phyloP scores from a whole-genome alignment of 2,113 vertebrate genomes.

The Otocyon megalotis region DNA sequence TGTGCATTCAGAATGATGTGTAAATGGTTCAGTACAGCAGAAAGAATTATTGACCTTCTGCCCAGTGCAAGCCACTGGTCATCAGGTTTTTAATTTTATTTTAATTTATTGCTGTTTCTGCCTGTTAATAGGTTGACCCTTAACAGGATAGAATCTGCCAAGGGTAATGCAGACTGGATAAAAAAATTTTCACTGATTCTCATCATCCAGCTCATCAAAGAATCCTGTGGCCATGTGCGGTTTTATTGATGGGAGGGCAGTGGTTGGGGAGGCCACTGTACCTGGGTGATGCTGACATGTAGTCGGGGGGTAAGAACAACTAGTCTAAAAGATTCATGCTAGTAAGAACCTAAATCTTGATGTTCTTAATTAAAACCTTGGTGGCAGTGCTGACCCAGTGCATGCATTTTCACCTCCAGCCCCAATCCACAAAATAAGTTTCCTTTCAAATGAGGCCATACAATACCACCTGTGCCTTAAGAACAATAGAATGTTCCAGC shows the following conservation, averaged over 20 bases:
- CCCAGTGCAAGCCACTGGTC: not conserved
- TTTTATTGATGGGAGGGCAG: not conserved
- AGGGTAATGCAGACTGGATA: not conserved
- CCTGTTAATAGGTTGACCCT: not conserved
- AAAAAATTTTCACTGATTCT: not conserved
- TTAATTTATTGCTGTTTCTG: not conserved
- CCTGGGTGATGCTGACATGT: not conserved
- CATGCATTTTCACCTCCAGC: not conserved
- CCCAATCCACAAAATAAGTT: not conserved
- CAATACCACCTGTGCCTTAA: not conserved
- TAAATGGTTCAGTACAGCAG: not conserved
- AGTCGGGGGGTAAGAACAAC: not conserved
- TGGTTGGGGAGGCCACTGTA: not conserved
- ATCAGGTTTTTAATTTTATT: not conserved
- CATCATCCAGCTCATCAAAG: not conserved
- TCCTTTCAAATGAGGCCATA: not conserved
- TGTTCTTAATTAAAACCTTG: not conserved
- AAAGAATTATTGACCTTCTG: not conserved
- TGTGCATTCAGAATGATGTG: not conserved
- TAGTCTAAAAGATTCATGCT: not conserved
- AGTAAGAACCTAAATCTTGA: not conserved
- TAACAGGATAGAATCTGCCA: not conserved
- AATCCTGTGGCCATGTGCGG: not conserved
- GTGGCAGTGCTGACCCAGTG: not conserved
- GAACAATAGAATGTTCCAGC: not conserved